phyloP scores from a whole-genome alignment of 1,140 invertebrate genomes.

The Cyphomyrmex costatus region DNA sequence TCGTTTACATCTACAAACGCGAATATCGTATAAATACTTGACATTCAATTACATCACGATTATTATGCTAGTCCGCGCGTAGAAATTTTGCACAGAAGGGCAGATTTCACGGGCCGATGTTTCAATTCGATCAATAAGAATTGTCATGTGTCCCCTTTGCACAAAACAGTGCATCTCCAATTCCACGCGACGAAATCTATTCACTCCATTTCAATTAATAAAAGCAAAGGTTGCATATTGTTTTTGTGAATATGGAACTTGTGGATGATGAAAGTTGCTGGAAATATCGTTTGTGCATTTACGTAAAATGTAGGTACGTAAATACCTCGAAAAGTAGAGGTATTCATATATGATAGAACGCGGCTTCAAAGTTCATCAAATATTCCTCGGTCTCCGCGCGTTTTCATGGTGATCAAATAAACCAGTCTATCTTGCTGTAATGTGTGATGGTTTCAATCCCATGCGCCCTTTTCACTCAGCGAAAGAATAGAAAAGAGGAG shows the following conservation, averaged over 20 bases:
- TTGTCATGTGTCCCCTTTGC: constrained; percentile 2
- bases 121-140: constrained; percentile 26
- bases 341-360: constrained; percentile 15
- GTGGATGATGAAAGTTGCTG: not conserved
- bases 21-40: constrained; percentile 14
- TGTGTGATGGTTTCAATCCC: not conserved
- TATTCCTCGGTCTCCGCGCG: not conserved
- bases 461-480: no score
- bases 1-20: not conserved
- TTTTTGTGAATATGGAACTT: not conserved
- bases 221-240: not conserved
- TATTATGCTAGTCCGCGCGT: not conserved
- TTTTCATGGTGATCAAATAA: constrained; percentile 48
- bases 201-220: not conserved
- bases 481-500: not conserved
- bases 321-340: not conserved
- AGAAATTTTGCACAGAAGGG: constrained; percentile 7
- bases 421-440: constrained; percentile 9
- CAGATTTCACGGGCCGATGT: constrained; percentile 33
- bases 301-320: not conserved
- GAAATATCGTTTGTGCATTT: constrained; percentile 19
- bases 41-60: constrained; percentile 22
- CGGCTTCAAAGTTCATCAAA: constrained; percentile 26
- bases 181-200: not conserved
- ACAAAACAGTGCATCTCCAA: constrained; percentile 20